Conservation (phyloP, 2,797 vertebrate species). For the Brachyrhaphis roseni region DNA sequence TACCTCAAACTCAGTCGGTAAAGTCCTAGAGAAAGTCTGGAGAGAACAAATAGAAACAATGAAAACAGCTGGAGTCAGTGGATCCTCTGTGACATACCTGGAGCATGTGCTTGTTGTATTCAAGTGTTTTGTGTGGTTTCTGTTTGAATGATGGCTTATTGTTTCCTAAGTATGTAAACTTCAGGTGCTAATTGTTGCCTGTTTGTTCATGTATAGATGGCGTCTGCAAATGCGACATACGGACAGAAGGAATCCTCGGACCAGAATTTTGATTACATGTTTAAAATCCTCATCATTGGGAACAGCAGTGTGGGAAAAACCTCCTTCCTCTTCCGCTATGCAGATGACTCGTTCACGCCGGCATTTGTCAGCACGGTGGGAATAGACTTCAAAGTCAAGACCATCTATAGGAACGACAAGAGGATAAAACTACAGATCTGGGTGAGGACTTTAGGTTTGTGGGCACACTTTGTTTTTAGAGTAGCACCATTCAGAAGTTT, state of each 20-base stretch:
- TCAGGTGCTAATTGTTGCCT: conserved; percentile 4
- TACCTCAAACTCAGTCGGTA: not conserved
- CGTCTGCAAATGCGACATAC: conserved; percentile 91
- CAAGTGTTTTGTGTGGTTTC: not conserved
- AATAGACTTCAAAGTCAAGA: conserved; percentile 99
- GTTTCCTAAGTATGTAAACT: not conserved
- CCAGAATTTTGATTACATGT: conserved; percentile 99
- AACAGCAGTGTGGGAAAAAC: conserved; percentile 98
- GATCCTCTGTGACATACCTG: not conserved
- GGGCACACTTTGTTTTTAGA: not conserved
- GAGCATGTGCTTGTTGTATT: not conserved
- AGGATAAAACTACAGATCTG: conserved; percentile 99
- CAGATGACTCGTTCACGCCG: conserved; percentile 95
- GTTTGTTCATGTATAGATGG: conserved; percentile 83
- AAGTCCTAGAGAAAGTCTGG: not conserved
- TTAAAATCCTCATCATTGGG: conserved; percentile 98
- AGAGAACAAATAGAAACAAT: not conserved
- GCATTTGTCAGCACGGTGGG: conserved; percentile 98
- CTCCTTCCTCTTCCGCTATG: conserved; percentile 97
- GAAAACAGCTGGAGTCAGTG: not conserved
- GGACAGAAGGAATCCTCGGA: conserved; percentile 95
- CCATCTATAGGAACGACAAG: conserved; percentile 97
- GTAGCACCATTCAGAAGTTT: not conserved
- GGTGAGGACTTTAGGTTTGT: conserved; percentile 78
- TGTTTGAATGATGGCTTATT: not conserved